Base-by-base conservation (phyloP, 2,113 vertebrate species). In the Motacilla alba region DNA sequence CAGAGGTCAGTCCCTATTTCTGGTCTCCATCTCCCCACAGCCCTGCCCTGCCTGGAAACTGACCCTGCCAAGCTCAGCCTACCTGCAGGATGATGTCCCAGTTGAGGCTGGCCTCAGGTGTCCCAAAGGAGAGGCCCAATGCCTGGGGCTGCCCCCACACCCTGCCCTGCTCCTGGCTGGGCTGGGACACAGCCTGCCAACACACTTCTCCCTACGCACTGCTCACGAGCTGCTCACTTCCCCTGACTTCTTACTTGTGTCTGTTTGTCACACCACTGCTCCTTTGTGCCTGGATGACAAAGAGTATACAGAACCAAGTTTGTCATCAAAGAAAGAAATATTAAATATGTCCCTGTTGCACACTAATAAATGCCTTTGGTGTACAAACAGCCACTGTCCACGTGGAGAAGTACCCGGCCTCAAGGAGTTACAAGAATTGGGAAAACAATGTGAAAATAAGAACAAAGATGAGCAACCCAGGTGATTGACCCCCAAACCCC, bases 401-500 rank as follows among this genome's bases (percentile, higher is more conserved):
- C 9, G 3, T 0, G 1, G 59, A 86, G 20, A 72, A 47, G 5
- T 3, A 35, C 10, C 4, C n/a, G 53, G 47, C 13, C n/a, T 79
- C 28, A 76, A 66, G 27, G 15, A 68, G 15, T 10, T 2, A 41
- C 11, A 21, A 7, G 33, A 79, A 69, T 1, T 39, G 13, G 43
- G 56, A 78, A 83, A 83, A 88, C 33, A 62, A 49, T 9, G 3
- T 63, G 37, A 84, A 88, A 90, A 86, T 41, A 43, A 56, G 7
- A 24, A 28, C 15, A 77, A 39, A 37, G 46, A 39, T 10, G 3
- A 55, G 21, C 7, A 46, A 30, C 5, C 5, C 18, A 24, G 13
- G 6, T 30, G 26, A 33, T 0, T 64, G 50, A 74, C 33, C 17
- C 19, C 0, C 0, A 49, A 52, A 24, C 11, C 14, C 5, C 18